Evolutionary conservation across 2,113 vertebrate species (phyloP).

Genomic region (Ahaetulla prasina): DNA sequence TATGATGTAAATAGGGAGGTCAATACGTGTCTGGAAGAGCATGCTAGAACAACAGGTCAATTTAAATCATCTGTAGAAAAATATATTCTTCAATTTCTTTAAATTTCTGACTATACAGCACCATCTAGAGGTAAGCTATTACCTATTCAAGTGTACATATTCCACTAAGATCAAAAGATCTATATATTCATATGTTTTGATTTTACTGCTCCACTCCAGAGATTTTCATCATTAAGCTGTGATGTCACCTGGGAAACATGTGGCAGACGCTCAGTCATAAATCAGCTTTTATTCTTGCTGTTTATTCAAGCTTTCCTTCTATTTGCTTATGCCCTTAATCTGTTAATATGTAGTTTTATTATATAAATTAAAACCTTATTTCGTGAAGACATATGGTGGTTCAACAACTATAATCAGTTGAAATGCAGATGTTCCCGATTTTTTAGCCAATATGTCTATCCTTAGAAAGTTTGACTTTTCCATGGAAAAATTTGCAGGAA

Average conservation of each 20-base stretch:
- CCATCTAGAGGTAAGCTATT: slow-evolving; percentile 51
- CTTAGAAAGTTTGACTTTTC: background rate
- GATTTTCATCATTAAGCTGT: background rate
- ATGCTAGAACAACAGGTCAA: background rate
- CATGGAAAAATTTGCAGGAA: background rate
- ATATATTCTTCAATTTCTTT: background rate
- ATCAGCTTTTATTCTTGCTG: background rate
- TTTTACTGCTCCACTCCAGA: no score
- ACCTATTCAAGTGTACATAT: background rate
- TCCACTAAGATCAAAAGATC: background rate
- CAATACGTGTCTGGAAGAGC: background rate
- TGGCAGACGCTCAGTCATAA: background rate
- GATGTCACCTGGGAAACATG: background rate
- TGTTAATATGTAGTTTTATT: background rate
- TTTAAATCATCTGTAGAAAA: background rate
- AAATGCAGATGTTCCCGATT: background rate
- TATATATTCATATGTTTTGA: background rate
- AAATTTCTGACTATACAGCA: slow-evolving; percentile 26
- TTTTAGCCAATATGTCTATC: background rate
- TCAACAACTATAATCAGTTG: background rate
- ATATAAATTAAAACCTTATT: background rate
- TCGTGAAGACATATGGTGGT: background rate
- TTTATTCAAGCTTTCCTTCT: background rate
- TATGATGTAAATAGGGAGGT: background rate
- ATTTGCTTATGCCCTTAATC: background rate